Conservation (phyloP, 2,113 vertebrate genomes). For the Cynopterus brachyotis region DNA sequence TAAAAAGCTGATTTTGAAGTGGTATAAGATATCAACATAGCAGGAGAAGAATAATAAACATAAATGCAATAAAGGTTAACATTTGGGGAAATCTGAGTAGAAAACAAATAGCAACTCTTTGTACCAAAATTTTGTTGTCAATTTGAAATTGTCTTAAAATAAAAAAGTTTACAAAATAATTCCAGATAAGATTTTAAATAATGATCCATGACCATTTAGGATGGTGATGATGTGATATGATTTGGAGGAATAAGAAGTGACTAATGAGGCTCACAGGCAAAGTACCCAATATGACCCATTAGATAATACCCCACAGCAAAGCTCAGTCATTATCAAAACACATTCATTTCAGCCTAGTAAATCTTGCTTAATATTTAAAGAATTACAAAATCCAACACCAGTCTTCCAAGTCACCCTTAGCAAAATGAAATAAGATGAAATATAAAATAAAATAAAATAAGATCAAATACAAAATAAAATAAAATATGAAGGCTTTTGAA, state of each 20-base stretch:
- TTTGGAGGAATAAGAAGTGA: background rate
- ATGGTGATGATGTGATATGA: background rate
- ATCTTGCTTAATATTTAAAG: background rate
- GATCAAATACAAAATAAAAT: background rate
- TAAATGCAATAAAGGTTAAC: background rate
- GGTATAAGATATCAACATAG: background rate
- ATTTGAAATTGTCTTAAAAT: constrained; percentile 20
- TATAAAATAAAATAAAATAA: background rate
- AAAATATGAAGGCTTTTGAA: background rate
- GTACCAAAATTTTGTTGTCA: background rate
- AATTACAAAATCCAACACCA: background rate
- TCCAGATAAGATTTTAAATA: background rate
- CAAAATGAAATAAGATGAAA: constrained; percentile 21
- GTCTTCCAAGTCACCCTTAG: background rate
- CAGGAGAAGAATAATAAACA: background rate
- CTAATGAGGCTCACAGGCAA: background rate
- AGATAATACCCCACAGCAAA: background rate
- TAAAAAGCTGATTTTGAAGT: background rate
- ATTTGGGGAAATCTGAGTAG: background rate
- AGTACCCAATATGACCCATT: background rate
- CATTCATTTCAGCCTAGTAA: background rate
- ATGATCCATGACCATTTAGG: background rate
- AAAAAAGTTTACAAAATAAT: background rate
- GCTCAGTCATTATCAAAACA: background rate
- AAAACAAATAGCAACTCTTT: background rate